Evolutionary conservation across 2,797 vertebrate species (phyloP).

Genomic region (Paratrypauchen microcephalus): DNA sequence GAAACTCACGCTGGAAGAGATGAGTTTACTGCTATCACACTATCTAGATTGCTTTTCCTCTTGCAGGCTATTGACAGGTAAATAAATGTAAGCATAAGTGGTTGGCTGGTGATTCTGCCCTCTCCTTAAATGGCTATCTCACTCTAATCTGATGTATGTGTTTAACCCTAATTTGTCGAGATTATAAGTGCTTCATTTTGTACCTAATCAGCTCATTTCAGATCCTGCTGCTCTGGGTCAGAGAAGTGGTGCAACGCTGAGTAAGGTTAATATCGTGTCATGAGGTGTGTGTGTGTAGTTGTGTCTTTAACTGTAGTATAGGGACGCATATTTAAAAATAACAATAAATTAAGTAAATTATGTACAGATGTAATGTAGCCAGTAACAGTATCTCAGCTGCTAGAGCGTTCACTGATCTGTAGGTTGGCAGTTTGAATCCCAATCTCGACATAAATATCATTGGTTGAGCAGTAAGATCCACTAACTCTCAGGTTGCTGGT

Average conservation of each 20-base stretch:
- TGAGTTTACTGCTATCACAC: conserved; percentile 19
- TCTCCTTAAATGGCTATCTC: conserved; percentile 39
- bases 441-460: no score
- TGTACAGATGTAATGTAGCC: background rate
- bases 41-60: conserved; percentile 23
- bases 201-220: conserved; percentile 73
- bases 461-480: no score
- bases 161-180: conserved; percentile 60
- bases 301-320: conserved; percentile 10
- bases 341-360: background rate
- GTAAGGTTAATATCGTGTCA: conserved; percentile 45
- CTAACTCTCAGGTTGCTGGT: no score
- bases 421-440: no score
- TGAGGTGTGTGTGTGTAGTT: conserved; percentile 21
- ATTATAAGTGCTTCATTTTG: conserved; percentile 60
- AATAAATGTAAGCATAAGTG: conserved; percentile 16
- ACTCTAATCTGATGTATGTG: conserved; percentile 31
- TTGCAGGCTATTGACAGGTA: conserved; percentile 14
- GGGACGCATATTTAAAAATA: background rate
- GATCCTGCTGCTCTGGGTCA: conserved; percentile 33
- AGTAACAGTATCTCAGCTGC: no score
- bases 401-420: no score
- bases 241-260: conserved; percentile 28
- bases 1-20: conserved; percentile 23
- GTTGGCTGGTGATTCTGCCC: conserved; percentile 5